A percentile compares a stretch with the other conserved stretches of the same genome.
phyloP scores from a whole-genome alignment of 2,113 vertebrate genomes.

The Microcebus murinus region DNA sequence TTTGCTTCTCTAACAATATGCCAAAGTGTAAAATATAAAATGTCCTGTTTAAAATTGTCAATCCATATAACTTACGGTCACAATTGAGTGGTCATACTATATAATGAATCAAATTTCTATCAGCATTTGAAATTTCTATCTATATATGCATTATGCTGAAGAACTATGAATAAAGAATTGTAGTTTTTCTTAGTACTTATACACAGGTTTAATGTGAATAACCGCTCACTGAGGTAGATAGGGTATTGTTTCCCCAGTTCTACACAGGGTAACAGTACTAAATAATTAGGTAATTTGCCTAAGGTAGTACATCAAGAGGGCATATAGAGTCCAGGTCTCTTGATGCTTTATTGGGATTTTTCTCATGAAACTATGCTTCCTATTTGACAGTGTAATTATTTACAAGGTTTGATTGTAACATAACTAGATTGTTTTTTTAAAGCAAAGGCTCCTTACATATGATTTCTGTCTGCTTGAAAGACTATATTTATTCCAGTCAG shows the following conservation, averaged over 20 bases:
- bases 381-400: neutral
- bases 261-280: neutral
- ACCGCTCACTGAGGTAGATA: neutral
- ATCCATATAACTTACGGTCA: neutral
- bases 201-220: neutral
- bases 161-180: neutral
- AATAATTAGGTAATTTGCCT: neutral
- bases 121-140: neutral
- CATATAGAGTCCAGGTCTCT: neutral
- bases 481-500: neutral
- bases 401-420: neutral
- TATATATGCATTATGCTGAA: neutral
- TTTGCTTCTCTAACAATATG: neutral
- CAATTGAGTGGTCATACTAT: neutral
- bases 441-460: neutral
- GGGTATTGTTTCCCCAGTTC: neutral
- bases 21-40: neutral
- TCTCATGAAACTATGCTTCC: neutral
- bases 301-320: neutral
- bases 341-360: neutral
- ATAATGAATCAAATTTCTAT: neutral
- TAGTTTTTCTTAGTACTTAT: neutral
- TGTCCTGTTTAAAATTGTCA: neutral
- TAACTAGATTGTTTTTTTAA: neutral
- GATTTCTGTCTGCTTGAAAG: neutral